Evolutionary conservation across 2,113 vertebrate species (phyloP), one percentile per base, ranked within the genome.

Genomic region (Acrocephalus arundinaceus): DNA sequence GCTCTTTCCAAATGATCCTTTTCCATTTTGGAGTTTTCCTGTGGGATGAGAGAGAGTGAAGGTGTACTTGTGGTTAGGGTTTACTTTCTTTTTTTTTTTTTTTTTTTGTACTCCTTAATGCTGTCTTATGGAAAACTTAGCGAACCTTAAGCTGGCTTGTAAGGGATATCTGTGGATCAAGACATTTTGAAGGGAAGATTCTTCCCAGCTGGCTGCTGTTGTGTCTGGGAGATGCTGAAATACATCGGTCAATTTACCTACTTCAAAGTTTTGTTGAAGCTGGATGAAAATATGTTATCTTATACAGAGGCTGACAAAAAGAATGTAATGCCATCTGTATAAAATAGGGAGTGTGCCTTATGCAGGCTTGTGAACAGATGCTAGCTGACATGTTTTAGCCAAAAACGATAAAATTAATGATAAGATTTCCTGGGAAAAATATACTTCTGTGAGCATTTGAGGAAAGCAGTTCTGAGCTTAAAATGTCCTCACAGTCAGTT

Each of bases 371-470:
- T 30, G 90, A 86, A 82, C 61, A 94, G 93, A 92, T 78, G 94
- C 89, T 87, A 77, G 85, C 63, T 87, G 94, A 93, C 85, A 77
- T 76, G 59, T 81, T 92, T 95, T 81, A 87, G 82, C 46, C 84
- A 95, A 84, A 92, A 97, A 87, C 39, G 33, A 77, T 45, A 68
- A 84, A 80, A 80, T 78, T 90, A 94, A 91, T 91, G 89, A 92
- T 87, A 87, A 95, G 70, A 62, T 68, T 97, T 96, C 83, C 94
- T 95, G 93, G 93, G 90, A 85, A 94, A 95, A 93, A 83, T 85
- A 86, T 73, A 78, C 73, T 93, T 94, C 41, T 87, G 67, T 84
- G 77, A 89, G 46, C 78, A 71, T 85, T 76, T 90, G 77, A 93
- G 79, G 67, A 92, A 95, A 94, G 59, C 61, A 89, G 63, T 59